Evolutionary conservation across 1,140 invertebrate species (phyloP), one percentile per base, ranked within the genome.

Genomic region (Probaryconus sp.): DNA sequence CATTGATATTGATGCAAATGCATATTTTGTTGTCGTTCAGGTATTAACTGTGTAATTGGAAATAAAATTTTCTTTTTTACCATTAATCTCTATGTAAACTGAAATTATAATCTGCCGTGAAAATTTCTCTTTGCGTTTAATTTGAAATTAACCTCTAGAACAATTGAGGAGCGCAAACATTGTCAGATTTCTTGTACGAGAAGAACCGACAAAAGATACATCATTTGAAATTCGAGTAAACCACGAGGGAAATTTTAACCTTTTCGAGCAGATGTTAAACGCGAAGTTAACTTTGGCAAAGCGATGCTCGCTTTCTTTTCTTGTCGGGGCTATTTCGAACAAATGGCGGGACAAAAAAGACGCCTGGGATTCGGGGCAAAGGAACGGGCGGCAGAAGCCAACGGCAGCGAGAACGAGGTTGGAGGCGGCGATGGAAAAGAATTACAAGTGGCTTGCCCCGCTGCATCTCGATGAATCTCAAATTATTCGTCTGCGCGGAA

Each of bases 391-490:
- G 47, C 18, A 61, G 48, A 55, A 74, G 61, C 53, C 65, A 53
- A 51, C 58, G 55, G 51, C 16, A 58, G 51, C 55, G 65, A 71
- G 61, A 69, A 53, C 43, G 63, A 58, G 45, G 58, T 58, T 48
- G 69, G 48, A 61, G 72, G 79, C 63, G 76, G 71, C 65, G 75
- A 67, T 79, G 77, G 81, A 82, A 85, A 84, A 83, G 85, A 87
- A 87, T 87, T 85, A 84, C 85, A 87, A 87, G 83, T 85, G 81
- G 80, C 77, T 83, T 78, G 80, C 78, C 76, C 72, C 64, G 68
- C 73, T 84, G 83, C 83, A 84, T 84, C 79, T 74, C 80, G 81
- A 86, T 87, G 84, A 86, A 87, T 86, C 80, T 83, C 74, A 81
- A 84, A 87, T 87, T 86, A 87, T 86, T 86, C 85, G 78, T 80